phyloP scores from a whole-genome alignment of 2,113 vertebrate genomes.

The Rhinolophus ferrumequinum region DNA sequence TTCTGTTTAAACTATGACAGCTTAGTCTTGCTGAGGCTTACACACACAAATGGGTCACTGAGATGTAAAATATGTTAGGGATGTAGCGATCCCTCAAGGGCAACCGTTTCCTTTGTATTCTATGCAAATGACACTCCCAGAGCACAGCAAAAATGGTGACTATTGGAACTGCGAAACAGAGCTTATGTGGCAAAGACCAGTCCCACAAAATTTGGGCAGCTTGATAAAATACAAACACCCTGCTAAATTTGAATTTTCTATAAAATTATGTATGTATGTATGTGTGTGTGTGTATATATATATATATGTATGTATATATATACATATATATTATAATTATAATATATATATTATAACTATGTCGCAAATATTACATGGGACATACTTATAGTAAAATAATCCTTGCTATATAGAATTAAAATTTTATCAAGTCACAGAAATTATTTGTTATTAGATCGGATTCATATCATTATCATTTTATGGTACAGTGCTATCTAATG shows the following conservation, averaged over 20 bases:
- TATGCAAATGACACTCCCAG: background rate
- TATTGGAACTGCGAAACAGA: background rate
- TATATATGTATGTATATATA: background rate
- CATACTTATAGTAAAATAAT: background rate
- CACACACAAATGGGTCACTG: background rate
- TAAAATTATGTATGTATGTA: background rate
- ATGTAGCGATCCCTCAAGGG: background rate
- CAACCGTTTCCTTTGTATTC: background rate
- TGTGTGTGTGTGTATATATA: too few relatives aligned
- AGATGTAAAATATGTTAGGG: background rate
- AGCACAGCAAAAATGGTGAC: background rate
- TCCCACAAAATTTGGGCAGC: background rate
- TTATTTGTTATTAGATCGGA: background rate
- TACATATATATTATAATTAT: too few relatives aligned
- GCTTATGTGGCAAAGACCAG: background rate
- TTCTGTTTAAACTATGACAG: background rate
- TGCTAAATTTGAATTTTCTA: background rate
- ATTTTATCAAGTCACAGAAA: background rate
- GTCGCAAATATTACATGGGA: background rate
- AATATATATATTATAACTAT: background rate
- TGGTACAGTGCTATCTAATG: background rate
- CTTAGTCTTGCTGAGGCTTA: background rate
- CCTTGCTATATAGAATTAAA: background rate
- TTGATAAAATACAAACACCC: background rate
- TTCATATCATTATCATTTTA: background rate